Percentiles rank a stretch among this genome's conserved stretches.
These are phyloP conservation scores for Microtus richardsoni DNA, from an alignment of 2,113 vertebrate species.

Conservation along the genomic window DNA sequence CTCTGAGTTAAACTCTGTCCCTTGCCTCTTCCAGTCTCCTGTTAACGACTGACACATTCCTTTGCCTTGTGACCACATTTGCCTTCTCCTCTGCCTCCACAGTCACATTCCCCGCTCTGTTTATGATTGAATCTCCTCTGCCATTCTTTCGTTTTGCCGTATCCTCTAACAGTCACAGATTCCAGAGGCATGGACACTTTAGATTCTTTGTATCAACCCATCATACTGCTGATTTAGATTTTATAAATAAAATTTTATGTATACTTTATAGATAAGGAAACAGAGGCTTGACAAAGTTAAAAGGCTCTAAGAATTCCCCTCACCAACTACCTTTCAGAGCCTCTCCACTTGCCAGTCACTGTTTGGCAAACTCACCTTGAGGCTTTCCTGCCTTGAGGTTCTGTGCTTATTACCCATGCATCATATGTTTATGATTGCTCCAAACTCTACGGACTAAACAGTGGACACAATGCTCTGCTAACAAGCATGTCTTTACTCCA, in stretches of 20 bases:
- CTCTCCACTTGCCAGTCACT: background rate
- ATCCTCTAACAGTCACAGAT: slow-evolving; percentile 18
- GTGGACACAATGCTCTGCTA: background rate
- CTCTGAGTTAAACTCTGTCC: background rate
- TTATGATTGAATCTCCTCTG: background rate
- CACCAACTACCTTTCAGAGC: background rate
- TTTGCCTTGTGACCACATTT: background rate
- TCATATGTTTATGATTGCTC: background rate
- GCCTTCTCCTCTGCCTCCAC: background rate
- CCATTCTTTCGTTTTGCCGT: background rate
- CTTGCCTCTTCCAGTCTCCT: background rate
- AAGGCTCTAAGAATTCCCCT: background rate
- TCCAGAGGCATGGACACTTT: background rate
- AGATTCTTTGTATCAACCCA: background rate
- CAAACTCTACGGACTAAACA: background rate
- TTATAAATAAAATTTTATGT: background rate
- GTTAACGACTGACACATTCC: background rate
- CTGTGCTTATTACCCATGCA: too few species aligned
- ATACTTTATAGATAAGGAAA: slow-evolving; percentile 40
- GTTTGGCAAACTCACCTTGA: background rate
- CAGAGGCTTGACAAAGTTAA: background rate
- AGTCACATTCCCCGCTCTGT: background rate
- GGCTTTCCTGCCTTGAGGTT: background rate
- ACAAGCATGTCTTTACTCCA: background rate
- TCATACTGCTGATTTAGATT: background rate